Evolutionary conservation across 2,797 vertebrate species (phyloP), one percentile per base, ranked within the genome.

Genomic region (Pterois miles): DNA sequence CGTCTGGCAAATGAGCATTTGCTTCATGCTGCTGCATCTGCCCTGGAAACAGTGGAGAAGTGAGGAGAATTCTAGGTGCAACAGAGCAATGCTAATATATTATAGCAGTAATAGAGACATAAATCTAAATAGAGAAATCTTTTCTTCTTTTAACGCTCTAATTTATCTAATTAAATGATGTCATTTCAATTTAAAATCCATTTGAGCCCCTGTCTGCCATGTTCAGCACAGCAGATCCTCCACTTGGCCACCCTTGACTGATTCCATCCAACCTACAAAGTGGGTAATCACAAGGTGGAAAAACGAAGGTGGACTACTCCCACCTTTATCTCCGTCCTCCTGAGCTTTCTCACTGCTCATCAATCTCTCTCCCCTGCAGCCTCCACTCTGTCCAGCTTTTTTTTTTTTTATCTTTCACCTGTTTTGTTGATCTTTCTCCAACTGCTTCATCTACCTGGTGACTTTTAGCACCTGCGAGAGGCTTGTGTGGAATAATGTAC

Each of bases 181-280:
- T 20, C 0, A n/a, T 36, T 63, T 63, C 20, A 70, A n/a, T 59
- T 60, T n/a, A 2, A 52, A 69, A 65, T 60, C 40, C 16, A 64
- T 23, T 65, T 13, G 67, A 65, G 63, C 16, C 25, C 31, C 62
- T 62, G 20, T 56, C 52, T 68, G 70, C 62, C 56, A 20, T 23
- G 38, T 64, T 59, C 27, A 66, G 54, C 52, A 34, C 33, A 76
- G 43, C 12, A 66, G 56, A 70, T 33, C 50, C 40, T 77, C 36
- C 27, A 18, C 67, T 59, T 20, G 1, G 57, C 63, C 36, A 36
- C 71, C 59, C 70, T 33, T 71, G 54, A 76, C 16, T 38, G n/a
- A 66, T 60, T 71, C 70, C 14, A 53, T 52, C 65, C 54, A 23
- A 80, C 54, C 31, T 40, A 11, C 56, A 27, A 78, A 83, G 52